phyloP scores from a whole-genome alignment of 2,113 vertebrate species.

The Anoura caudifer region DNA sequence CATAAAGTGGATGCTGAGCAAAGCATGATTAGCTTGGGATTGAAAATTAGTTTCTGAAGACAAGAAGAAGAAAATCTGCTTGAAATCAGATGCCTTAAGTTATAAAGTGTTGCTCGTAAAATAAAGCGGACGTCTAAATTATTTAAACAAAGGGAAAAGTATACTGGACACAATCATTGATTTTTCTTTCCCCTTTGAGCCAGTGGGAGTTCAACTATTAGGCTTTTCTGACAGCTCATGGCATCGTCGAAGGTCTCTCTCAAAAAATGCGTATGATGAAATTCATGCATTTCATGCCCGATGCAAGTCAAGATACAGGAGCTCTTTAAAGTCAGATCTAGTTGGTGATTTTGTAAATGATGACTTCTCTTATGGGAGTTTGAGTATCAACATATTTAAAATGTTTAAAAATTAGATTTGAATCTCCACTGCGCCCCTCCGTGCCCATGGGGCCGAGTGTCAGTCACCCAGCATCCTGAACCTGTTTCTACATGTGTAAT shows the following conservation, averaged over 20 bases:
- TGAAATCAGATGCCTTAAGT: neutral
- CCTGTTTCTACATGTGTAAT: neutral
- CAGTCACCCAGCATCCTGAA: neutral
- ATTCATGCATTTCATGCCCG: neutral
- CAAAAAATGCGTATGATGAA: neutral
- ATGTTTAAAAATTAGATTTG: neutral
- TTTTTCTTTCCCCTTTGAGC: neutral
- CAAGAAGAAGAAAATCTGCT: neutral
- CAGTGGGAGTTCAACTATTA: neutral
- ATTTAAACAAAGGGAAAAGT: constrained; percentile 22
- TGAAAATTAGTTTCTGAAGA: neutral
- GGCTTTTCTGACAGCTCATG: neutral
- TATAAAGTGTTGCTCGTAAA: neutral
- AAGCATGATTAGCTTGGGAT: neutral
- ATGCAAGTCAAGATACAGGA: neutral
- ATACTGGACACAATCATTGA: neutral
- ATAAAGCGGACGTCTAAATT: neutral
- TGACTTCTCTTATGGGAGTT: neutral
- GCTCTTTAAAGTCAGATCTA: neutral
- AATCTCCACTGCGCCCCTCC: neutral
- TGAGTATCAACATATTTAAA: neutral
- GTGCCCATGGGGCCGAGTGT: neutral
- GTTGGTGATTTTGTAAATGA: neutral
- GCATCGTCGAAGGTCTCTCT: neutral
- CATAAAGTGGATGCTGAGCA: neutral